A percentile compares a stretch with the other conserved stretches of the same genome.
These are phyloP conservation scores for Colossoma macropomum DNA, from an alignment of 2,113 vertebrate species.

Conservation along the genomic window DNA sequence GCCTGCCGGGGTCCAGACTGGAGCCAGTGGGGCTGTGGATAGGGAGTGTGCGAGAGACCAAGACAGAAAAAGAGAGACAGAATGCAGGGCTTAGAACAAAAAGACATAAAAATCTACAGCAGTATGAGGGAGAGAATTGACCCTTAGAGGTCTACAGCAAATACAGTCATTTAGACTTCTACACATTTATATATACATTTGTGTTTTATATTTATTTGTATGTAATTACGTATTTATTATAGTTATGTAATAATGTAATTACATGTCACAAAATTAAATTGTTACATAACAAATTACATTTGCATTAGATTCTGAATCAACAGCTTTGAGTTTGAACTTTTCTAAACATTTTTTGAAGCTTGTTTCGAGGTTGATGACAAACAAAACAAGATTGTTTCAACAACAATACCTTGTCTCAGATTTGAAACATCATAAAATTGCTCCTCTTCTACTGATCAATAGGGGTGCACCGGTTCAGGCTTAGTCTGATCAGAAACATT, in stretches of 20 bases:
- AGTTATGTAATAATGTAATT: too few species aligned
- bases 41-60: slow-evolving; percentile 6
- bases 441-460: too few species aligned
- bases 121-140: background rate
- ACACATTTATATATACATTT: background rate
- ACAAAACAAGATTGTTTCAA: background rate
- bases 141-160: background rate
- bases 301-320: background rate
- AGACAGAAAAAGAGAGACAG: slow-evolving; percentile 8
- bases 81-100: background rate
- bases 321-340: too few species aligned
- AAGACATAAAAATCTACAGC: background rate
- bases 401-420: background rate
- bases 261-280: background rate
- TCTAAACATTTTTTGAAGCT: too few species aligned
- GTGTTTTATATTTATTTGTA: background rate
- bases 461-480: too few species aligned
- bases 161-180: background rate
- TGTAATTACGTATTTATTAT: background rate
- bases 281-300: background rate
- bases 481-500: too few species aligned
- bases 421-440: too few species aligned
- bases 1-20: slow-evolving; percentile 40
- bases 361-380: too few species aligned
- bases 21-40: slow-evolving; percentile 40